A percentile compares a stretch with the other conserved stretches of the same genome.
Conservation (phyloP, 2,888 invertebrate genomes). For the Leucophora obtusa region DNA sequence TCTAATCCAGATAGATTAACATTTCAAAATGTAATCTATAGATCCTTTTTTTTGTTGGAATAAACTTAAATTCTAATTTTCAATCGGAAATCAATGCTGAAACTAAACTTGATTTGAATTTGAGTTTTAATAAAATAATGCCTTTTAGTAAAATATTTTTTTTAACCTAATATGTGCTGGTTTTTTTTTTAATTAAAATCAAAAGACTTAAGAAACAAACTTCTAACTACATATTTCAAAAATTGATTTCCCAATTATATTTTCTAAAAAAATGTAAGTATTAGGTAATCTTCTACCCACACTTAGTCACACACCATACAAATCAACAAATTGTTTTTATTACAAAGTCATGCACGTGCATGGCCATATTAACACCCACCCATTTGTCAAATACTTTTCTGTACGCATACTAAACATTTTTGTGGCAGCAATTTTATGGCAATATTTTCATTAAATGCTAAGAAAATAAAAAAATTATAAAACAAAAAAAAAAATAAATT, state of each 20-base stretch:
- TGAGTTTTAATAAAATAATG: not conserved
- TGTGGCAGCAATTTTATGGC: too few species aligned
- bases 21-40: too few species aligned
- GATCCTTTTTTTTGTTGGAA: too few species aligned
- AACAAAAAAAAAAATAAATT: conserved; percentile 22
- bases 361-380: conserved; percentile 34
- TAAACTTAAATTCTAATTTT: too few species aligned
- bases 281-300: conserved; percentile 36
- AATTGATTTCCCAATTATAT: not conserved
- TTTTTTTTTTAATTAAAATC: not conserved
- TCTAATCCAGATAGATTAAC: too few species aligned
- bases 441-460: too few species aligned
- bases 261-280: not conserved
- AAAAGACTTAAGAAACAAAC: conserved; percentile 9
- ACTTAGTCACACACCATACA: not conserved
- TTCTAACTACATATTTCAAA: not conserved
- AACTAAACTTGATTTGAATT: not conserved
- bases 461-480: conserved; percentile 2
- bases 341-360: conserved; percentile 45
- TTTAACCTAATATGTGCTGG: too few species aligned
- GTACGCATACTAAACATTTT: conserved; percentile 17
- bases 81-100: too few species aligned
- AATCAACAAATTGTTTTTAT: not conserved
- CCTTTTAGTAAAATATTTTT: not conserved
- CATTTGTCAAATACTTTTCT: conserved; percentile 11